phyloP scores from a whole-genome alignment of 2,888 invertebrate species.

The Dorcus hopei region DNA sequence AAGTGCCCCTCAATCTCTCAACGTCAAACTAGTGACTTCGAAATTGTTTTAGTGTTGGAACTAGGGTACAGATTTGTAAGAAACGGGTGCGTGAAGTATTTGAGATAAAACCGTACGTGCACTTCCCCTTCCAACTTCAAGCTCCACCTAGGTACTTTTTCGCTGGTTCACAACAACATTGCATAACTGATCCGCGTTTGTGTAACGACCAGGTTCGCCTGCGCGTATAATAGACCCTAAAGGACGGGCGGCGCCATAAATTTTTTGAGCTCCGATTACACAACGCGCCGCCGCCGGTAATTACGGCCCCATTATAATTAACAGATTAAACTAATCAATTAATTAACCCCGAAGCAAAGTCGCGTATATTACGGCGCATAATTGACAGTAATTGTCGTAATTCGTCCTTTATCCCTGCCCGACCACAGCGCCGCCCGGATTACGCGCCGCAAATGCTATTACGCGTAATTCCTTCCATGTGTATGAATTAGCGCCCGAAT shows the following conservation, averaged over 20 bases:
- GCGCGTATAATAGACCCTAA: not conserved
- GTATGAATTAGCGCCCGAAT: conserved; percentile 2
- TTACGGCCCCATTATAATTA: conserved; percentile 12
- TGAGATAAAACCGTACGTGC: no score
- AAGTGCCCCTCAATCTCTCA: no score
- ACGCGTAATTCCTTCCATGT: conserved; percentile 10
- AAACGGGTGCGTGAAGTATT: no score
- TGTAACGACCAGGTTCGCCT: not conserved
- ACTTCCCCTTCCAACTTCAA: no score
- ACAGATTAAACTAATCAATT: conserved; percentile 22
- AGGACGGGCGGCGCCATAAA: not conserved
- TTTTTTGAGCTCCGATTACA: not conserved
- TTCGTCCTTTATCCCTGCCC: conserved; percentile 9
- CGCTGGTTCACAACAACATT: no score
- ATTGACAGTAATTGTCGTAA: conserved; percentile 16
- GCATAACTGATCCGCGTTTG: not conserved
- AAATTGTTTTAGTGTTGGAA: no score
- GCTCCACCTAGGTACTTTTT: no score
- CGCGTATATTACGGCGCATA: conserved; percentile 10
- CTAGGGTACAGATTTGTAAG: no score
- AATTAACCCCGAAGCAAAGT: conserved; percentile 13
- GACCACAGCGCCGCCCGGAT: not conserved
- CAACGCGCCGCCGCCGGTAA: not conserved
- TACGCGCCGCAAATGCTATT: conserved; percentile 3
- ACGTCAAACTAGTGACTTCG: no score